Conservation (phyloP, 2,113 vertebrate species). For the Gobius niger region DNA sequence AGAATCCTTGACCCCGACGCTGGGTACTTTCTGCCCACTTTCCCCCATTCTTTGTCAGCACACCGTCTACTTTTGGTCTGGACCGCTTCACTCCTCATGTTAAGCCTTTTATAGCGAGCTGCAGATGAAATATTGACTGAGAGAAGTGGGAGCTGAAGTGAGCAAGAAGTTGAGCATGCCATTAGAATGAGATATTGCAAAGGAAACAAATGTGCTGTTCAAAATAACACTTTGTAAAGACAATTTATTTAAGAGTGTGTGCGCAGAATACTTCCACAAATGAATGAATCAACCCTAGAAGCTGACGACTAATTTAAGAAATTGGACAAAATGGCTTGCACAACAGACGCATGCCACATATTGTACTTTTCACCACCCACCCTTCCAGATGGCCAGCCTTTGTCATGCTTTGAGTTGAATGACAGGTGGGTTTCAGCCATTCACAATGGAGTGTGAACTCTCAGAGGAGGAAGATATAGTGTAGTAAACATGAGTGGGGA, state of each 20-base stretch:
- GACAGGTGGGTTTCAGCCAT: too few relatives aligned
- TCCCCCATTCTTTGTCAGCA: background rate
- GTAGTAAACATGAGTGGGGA: too few relatives aligned
- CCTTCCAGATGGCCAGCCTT: too few relatives aligned
- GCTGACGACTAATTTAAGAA: background rate
- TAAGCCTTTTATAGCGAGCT: slow-evolving; percentile 4
- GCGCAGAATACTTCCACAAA: background rate
- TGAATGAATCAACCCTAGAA: background rate
- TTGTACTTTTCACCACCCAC: too few relatives aligned
- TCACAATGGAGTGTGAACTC: too few relatives aligned
- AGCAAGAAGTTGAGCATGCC: background rate
- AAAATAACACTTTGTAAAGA: background rate
- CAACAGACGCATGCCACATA: too few relatives aligned
- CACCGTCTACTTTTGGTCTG: slow-evolving; percentile 1
- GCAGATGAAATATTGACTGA: slow-evolving; percentile 7
- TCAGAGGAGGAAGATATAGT: too few relatives aligned
- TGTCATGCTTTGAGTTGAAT: too few relatives aligned
- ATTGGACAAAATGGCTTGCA: too few relatives aligned
- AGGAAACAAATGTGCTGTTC: background rate
- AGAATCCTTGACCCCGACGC: slow-evolving; percentile 4
- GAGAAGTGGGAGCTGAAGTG: slow-evolving; percentile 3
- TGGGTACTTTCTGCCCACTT: background rate
- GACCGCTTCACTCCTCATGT: background rate
- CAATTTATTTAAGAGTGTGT: background rate
- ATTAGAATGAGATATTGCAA: slow-evolving; percentile 1